A percentile compares a stretch with the other conserved stretches of the same genome.
Evolutionary conservation across 2,888 invertebrate genomes (phyloP).

Genomic region (Fragum fragum): DNA sequence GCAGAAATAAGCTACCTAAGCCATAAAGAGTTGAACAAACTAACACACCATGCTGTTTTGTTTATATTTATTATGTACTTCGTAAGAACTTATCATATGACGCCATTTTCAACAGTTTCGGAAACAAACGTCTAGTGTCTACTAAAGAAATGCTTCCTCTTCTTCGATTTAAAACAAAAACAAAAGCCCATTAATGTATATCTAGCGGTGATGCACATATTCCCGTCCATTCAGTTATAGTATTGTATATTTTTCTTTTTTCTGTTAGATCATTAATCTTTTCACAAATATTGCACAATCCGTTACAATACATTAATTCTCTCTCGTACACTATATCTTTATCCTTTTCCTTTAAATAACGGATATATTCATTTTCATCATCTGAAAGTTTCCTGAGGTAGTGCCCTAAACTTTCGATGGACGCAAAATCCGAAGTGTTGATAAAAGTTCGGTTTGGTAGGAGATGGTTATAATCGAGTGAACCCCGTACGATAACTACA

Average conservation of each 20-base stretch:
- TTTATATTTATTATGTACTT: no score
- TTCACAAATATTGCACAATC: constrained; percentile 46
- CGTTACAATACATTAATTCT: constrained; percentile 17
- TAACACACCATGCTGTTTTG: no score
- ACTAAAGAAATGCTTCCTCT: no score
- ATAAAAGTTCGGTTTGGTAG: constrained; percentile 83
- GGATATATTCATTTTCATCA: constrained; percentile 40
- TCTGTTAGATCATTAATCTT: constrained; percentile 50
- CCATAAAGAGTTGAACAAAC: no score
- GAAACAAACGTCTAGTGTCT: no score
- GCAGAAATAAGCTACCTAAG: no score
- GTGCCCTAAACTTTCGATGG: constrained; percentile 62
- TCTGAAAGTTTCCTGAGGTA: constrained; percentile 34
- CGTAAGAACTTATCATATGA: no score
- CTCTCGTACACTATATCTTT: constrained; percentile 12
- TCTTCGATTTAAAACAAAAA: no score
- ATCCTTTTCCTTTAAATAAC: constrained; percentile 46
- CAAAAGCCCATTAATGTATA: no score
- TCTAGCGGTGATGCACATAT: constrained; percentile 27
- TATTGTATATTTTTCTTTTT: constrained; percentile 36
- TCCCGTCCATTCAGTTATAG: constrained; percentile 34
- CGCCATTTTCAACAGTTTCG: no score
- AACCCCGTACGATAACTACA: constrained; percentile 75
- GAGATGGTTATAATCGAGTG: constrained; percentile 76
- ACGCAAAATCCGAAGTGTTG: constrained; percentile 78